Conservation (phyloP, 2,113 vertebrate genomes). For the Neogobius melanostomus region DNA sequence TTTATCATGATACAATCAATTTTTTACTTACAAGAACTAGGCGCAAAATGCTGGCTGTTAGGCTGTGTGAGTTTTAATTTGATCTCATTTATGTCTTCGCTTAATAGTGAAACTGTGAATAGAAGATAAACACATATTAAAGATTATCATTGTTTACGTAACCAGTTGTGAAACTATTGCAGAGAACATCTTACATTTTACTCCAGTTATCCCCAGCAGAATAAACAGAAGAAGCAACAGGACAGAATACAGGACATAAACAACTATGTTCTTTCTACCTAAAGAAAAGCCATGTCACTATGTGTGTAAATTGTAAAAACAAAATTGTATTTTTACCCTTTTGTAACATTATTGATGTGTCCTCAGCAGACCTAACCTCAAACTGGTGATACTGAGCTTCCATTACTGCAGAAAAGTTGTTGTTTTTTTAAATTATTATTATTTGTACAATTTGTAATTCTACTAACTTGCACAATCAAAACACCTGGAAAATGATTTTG, state of each 20-base stretch:
- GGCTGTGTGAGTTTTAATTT: constrained; percentile 29
- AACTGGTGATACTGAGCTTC: constrained; percentile 47
- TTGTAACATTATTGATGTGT: neutral
- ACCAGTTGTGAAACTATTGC: neutral
- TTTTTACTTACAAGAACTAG: constrained; percentile 16
- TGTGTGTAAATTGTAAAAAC: neutral
- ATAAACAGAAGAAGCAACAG: constrained; percentile 52
- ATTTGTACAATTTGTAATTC: no score
- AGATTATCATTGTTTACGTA: neutral
- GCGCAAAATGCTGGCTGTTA: neutral
- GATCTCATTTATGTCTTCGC: constrained; percentile 41
- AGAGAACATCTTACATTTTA: constrained; percentile 41
- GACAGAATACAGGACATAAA: constrained; percentile 41
- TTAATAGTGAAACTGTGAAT: constrained; percentile 49
- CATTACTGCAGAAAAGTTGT: constrained; percentile 34
- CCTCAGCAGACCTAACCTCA: neutral
- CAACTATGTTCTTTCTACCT: constrained; percentile 38
- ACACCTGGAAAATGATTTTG: neutral
- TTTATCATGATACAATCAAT: no score
- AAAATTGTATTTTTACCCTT: constrained; percentile 22
- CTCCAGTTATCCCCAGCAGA: constrained; percentile 53
- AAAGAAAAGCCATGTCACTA: neutral
- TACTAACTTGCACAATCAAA: no score
- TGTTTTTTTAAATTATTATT: no score
- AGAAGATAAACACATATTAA: neutral